These are phyloP conservation scores for Gymnocypris eckloni DNA, from an alignment of 2,797 vertebrate species.

Conservation along the genomic window DNA sequence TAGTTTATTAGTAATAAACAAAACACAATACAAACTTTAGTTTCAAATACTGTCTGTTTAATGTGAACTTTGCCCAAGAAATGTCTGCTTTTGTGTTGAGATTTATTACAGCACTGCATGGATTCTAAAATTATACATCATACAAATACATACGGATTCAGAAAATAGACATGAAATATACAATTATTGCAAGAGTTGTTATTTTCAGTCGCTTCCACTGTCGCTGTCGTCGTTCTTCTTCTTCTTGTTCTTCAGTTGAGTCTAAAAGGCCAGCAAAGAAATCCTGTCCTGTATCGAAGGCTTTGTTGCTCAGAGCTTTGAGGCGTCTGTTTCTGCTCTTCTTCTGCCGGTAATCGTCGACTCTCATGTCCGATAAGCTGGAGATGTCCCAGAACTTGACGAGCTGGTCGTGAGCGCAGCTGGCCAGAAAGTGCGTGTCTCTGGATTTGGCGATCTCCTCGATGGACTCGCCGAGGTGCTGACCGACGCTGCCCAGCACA, in stretches of 20 bases:
- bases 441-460: conserved; percentile 84
- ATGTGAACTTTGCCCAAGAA: not conserved
- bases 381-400: conserved; percentile 95
- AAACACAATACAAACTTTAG: not conserved
- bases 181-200: not conserved
- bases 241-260: conserved; percentile 60
- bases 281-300: conserved; percentile 81
- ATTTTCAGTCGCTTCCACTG: conserved; percentile 72
- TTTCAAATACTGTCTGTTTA: not conserved
- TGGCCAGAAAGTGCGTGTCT: conserved; percentile 83
- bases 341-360: conserved; percentile 87
- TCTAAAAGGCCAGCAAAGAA: conserved; percentile 90
- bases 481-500: conserved; percentile 90
- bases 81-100: not conserved
- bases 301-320: conserved; percentile 87
- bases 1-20: not conserved
- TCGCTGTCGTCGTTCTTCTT: conserved; percentile 50
- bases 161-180: not conserved
- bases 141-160: not conserved
- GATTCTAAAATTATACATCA: not conserved
- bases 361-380: conserved; percentile 70
- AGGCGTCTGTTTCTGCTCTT: conserved; percentile 86
- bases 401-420: conserved; percentile 91
- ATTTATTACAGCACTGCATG: not conserved
- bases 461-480: conserved; percentile 89